These are phyloP conservation scores for Trachelus tabidus DNA, from an alignment of 2,888 invertebrate species.

Conservation along the genomic window DNA sequence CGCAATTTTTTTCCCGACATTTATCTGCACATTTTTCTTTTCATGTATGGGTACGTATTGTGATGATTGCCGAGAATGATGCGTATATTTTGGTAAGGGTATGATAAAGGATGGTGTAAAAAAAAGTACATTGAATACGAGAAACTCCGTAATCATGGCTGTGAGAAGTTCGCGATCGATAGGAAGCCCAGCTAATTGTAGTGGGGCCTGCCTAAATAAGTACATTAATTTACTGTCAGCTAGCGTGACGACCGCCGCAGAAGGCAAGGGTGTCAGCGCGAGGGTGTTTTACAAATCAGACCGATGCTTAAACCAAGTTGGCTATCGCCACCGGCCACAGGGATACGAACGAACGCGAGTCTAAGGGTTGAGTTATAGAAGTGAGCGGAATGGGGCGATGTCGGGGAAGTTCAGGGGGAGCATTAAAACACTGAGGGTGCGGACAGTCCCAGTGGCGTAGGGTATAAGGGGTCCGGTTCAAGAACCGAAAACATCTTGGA, in stretches of 20 bases:
- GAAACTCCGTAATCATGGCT: constrained; percentile 17
- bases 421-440: constrained; percentile 55
- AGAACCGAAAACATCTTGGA: neutral
- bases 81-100: neutral
- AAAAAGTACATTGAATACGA: neutral
- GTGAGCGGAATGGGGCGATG: constrained; percentile 41
- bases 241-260: constrained; percentile 37
- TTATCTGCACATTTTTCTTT: neutral
- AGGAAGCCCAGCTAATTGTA: constrained; percentile 16
- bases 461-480: constrained; percentile 23
- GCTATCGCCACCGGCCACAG: constrained; percentile 9
- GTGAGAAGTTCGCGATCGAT: constrained; percentile 29
- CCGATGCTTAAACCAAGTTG: constrained; percentile 15
- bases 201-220: constrained; percentile 32
- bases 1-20: neutral
- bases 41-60: neutral
- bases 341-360: constrained; percentile 26
- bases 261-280: constrained; percentile 20
- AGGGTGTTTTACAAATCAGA: constrained; percentile 29
- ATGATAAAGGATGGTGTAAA: neutral
- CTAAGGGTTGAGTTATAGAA: constrained; percentile 41
- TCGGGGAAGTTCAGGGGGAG: constrained; percentile 51
- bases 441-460: constrained; percentile 48
- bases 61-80: neutral
- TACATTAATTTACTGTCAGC: constrained; percentile 41